Conservation (phyloP, 2,888 invertebrate genomes). For the Chorisops tibialis region DNA sequence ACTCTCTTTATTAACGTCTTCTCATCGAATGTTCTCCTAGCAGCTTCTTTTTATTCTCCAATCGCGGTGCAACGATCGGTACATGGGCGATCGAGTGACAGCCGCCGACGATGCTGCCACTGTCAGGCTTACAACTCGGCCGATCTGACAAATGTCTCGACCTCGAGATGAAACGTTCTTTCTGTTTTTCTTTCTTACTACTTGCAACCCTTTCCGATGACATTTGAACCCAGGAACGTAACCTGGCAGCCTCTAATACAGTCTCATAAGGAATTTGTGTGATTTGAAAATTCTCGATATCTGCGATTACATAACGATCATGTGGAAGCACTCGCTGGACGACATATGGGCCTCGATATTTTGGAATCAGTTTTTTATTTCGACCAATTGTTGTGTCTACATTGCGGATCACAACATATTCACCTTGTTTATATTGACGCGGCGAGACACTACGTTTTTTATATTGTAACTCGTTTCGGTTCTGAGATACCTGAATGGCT, state of each 20-base stretch:
- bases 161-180: too few species aligned
- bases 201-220: too few species aligned
- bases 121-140: too few species aligned
- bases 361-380: conserved; percentile 37
- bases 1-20: too few species aligned
- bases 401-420: conserved; percentile 38
- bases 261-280: conserved; percentile 35
- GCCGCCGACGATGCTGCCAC: too few species aligned
- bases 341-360: conserved; percentile 37
- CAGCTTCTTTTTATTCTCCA: too few species aligned
- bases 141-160: too few species aligned
- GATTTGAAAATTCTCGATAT: conserved; percentile 37
- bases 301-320: conserved; percentile 37
- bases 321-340: conserved; percentile 36
- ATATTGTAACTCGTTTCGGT: conserved; percentile 17
- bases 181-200: too few species aligned
- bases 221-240: neutral
- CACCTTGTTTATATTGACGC: conserved; percentile 28
- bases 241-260: conserved; percentile 4
- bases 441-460: conserved; percentile 15
- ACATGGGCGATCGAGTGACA: too few species aligned
- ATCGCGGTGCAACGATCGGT: too few species aligned
- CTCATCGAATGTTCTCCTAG: too few species aligned
- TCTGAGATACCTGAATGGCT: conserved; percentile 35
- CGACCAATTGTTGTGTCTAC: conserved; percentile 36